Evolutionary conservation across 2,797 vertebrate species (phyloP).

Genomic region (Protosalanx chinensis): DNA sequence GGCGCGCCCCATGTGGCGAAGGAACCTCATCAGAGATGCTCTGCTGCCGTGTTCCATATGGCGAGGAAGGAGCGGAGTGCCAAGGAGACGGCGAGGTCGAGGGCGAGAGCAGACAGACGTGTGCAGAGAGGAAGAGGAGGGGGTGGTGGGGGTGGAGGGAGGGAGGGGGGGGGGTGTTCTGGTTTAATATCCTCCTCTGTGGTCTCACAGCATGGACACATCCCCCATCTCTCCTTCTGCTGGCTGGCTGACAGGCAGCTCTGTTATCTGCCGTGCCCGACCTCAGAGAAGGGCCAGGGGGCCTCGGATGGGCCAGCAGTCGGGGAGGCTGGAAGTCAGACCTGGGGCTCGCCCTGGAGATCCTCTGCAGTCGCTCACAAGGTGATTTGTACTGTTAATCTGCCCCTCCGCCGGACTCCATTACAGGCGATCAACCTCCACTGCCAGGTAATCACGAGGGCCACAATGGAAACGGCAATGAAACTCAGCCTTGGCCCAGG

Average conservation of each 20-base stretch:
- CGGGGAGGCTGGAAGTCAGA: too few species aligned
- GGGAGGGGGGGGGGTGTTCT: constrained; percentile 33
- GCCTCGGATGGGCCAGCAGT: background rate
- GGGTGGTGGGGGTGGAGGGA: background rate
- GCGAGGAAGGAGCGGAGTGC: constrained; percentile 2
- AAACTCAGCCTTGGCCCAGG: constrained; percentile 48
- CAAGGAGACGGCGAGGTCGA: constrained; percentile 1
- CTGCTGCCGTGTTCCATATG: constrained; percentile 21
- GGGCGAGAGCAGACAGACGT: constrained; percentile 15
- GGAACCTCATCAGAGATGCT: constrained; percentile 34
- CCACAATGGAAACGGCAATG: constrained; percentile 46
- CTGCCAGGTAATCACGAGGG: constrained; percentile 46
- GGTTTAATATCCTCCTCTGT: constrained; percentile 45
- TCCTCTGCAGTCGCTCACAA: constrained; percentile 36
- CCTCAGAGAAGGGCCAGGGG: background rate
- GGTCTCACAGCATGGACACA: constrained; percentile 17
- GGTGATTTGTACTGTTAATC: constrained; percentile 64
- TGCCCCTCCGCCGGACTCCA: constrained; percentile 48
- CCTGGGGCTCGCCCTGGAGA: background rate
- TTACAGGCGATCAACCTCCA: constrained; percentile 55
- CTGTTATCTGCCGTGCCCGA: constrained; percentile 35
- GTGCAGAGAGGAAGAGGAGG: constrained; percentile 25
- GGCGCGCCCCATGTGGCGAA: constrained; percentile 26
- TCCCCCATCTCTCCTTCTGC: background rate
- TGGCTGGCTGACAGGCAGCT: constrained; percentile 3